Conservation (phyloP, 2,888 invertebrate genomes). For the Steromphala cineraria region DNA sequence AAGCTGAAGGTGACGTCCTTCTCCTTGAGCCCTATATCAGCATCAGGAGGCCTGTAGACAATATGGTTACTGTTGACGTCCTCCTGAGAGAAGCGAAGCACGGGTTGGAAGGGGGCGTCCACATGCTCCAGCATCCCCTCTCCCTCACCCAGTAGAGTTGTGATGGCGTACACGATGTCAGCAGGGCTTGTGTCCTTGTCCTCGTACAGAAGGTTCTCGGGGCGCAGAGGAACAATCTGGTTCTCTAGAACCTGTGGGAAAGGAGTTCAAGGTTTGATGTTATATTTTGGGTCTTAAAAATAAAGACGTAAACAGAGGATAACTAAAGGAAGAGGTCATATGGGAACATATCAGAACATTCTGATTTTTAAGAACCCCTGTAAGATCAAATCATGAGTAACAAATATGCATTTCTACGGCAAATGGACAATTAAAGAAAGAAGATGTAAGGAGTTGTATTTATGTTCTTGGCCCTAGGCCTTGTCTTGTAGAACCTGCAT, state of each 20-base stretch:
- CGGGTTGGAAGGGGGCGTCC: conserved; percentile 54
- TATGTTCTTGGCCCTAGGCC: too few species aligned
- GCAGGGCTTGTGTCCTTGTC: conserved; percentile 48
- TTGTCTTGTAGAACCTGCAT: too few species aligned
- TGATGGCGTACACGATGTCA: conserved; percentile 58
- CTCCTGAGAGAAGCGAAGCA: conserved; percentile 66
- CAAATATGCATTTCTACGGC: too few species aligned
- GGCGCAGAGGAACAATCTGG: conserved; percentile 60
- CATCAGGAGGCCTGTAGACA: conserved; percentile 65
- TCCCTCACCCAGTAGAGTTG: conserved; percentile 49
- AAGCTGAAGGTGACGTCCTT: conserved; percentile 63
- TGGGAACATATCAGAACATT: too few species aligned
- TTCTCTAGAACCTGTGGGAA: conserved; percentile 60
- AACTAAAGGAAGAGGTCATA: too few species aligned
- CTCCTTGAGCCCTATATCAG: conserved; percentile 54
- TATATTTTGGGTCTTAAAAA: too few species aligned
- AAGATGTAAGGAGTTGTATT: too few species aligned
- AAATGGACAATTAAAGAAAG: too few species aligned
- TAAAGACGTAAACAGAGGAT: too few species aligned
- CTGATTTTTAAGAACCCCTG: too few species aligned
- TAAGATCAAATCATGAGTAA: too few species aligned
- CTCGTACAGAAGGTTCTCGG: conserved; percentile 49
- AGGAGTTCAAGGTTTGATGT: background rate
- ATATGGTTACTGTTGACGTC: conserved; percentile 70
- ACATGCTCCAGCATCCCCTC: conserved; percentile 67